Base-by-base conservation (phyloP, 1,140 invertebrate genomes). In the Bombus huntii region DNA sequence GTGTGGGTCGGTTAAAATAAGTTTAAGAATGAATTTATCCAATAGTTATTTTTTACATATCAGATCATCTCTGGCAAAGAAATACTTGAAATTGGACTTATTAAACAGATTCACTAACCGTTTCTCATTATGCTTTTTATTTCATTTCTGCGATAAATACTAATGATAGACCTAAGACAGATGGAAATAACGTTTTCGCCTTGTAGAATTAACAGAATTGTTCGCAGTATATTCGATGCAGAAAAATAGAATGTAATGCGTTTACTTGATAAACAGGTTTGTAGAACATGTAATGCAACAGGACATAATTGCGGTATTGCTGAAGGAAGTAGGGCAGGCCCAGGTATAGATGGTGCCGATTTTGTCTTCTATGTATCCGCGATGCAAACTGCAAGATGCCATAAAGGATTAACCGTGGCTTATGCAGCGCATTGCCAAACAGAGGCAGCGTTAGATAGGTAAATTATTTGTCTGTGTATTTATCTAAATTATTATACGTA, bases 401-500 rank as follows among this genome's bases (percentile, higher is more conserved):
- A 97, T 73, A 97, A 98, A 88, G 98, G 98, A 0, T 95, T 98
- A 85, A 99, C 99, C 0, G 98, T 98, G 28, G 99, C 99, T 0
- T 99, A 99, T 95, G 99, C 99, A 25, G 99, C 99, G 10, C 99
- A 99, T 94, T 99, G 99, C 94, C 99, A 99, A 94, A 98, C 99
- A 94, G 99, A 99, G 95, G 96, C 97, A 4, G 97, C 97, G 37
- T 95, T 99, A 73, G 98, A 99, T 95, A 96, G 98, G 98, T 98
- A 94, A 95, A 77, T 22, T 79, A 57, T 5, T 85, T 6, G 10
- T 22, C 13, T 68, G 9, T 4, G 15, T 73, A 74, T 47, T 44
- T 47, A 1, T 71, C 12, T 59, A 28, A 59, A 59, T 59, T 28
- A 59, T 59, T 12, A 62, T n/a, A 62, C 10, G 10, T n/a, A 13